These are phyloP conservation scores for Synergus laeviventris DNA, from an alignment of 2,888 invertebrate species.

Conservation along the genomic window DNA sequence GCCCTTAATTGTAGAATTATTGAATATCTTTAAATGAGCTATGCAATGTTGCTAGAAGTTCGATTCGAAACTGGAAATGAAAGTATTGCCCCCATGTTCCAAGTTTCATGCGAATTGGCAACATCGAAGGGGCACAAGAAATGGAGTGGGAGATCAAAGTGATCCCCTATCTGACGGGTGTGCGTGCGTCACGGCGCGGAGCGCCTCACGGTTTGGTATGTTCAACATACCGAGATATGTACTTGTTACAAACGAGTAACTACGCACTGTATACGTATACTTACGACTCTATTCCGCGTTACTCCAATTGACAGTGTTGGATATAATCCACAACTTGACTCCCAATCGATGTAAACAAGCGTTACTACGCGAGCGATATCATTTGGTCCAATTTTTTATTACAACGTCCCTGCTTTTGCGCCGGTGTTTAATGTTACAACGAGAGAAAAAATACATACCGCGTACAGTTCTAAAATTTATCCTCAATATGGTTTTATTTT, in stretches of 20 bases:
- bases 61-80: neutral
- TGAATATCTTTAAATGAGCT: no score
- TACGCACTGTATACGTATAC: no score
- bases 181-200: constrained; percentile 59
- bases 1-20: no score
- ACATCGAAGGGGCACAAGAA: constrained; percentile 3
- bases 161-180: constrained; percentile 56
- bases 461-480: constrained; percentile 1
- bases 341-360: neutral
- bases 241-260: constrained; percentile 2
- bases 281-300: neutral
- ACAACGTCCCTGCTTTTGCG: constrained; percentile 45
- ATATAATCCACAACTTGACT: neutral
- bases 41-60: neutral
- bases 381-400: neutral
- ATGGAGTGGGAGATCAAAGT: constrained; percentile 13
- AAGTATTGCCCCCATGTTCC: constrained; percentile 49
- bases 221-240: constrained; percentile 51
- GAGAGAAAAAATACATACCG: neutral
- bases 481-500: constrained; percentile 11
- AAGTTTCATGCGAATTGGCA: constrained; percentile 44
- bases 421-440: neutral
- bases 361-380: neutral
- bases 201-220: constrained; percentile 50
- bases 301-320: neutral